phyloP scores from a whole-genome alignment of 2,888 invertebrate genomes.

The Tipula confusa region DNA sequence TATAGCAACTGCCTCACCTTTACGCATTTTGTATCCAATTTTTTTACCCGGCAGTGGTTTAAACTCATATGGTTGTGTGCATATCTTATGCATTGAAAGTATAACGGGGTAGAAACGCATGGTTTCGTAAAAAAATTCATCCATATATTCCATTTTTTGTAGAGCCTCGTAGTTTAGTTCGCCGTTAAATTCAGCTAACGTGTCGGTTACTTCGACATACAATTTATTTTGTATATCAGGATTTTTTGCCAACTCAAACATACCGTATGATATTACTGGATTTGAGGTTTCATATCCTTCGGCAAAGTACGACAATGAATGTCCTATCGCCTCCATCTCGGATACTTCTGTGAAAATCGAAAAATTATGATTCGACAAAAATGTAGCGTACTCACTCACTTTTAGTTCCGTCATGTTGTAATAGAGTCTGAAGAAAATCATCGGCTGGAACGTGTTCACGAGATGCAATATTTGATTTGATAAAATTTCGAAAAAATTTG shows the following conservation, averaged over 20 bases:
- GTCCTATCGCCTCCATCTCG: constrained; percentile 53
- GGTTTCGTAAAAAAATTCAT: constrained; percentile 51
- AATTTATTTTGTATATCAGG: constrained; percentile 53
- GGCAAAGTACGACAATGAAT: constrained; percentile 56
- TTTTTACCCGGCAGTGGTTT: constrained; percentile 29
- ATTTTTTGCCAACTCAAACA: constrained; percentile 54
- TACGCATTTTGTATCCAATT: constrained; percentile 37
- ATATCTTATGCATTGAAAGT: constrained; percentile 34
- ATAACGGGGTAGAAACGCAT: constrained; percentile 40
- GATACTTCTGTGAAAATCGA: constrained; percentile 41
- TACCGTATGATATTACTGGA: constrained; percentile 53
- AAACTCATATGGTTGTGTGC: constrained; percentile 34
- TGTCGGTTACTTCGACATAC: constrained; percentile 50
- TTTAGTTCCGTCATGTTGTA: constrained; percentile 50
- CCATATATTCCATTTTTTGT: constrained; percentile 55
- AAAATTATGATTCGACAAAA: not conserved
- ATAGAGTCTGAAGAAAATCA: constrained; percentile 55
- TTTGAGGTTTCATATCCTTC: constrained; percentile 60
- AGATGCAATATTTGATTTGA: constrained; percentile 38
- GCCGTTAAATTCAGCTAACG: constrained; percentile 49
- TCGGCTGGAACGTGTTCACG: constrained; percentile 38
- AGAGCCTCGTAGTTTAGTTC: constrained; percentile 55
- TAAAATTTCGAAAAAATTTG: constrained; percentile 41
- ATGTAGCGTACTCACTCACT: not conserved
- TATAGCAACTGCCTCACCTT: constrained; percentile 43